Evolutionary conservation across 2,797 vertebrate species (phyloP).

Genomic region (Taenioides sp.): DNA sequence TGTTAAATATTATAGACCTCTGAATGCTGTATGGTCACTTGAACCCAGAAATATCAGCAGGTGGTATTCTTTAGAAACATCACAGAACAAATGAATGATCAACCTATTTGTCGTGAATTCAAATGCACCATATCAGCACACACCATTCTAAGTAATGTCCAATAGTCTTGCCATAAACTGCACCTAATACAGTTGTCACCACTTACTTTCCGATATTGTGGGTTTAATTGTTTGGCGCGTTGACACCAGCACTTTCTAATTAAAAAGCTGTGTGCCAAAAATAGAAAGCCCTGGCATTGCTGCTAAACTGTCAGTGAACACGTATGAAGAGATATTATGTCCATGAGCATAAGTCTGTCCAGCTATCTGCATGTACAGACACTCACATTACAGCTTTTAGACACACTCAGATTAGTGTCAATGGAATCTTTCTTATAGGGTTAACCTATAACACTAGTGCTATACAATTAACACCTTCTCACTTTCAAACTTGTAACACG

Average conservation of each 20-base stretch:
- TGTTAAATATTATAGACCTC: background rate
- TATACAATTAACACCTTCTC: conserved; percentile 14
- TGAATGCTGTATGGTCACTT: background rate
- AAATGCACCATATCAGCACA: background rate
- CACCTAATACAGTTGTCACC: conserved; percentile 9
- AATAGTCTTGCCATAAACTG: conserved; percentile 2
- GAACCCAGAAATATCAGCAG: background rate
- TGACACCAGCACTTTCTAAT: conserved; percentile 33
- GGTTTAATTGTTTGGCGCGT: conserved; percentile 30
- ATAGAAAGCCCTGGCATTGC: conserved; percentile 35
- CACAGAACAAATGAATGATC: background rate
- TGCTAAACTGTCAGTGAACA: conserved; percentile 52
- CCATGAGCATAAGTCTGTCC: conserved; percentile 26
- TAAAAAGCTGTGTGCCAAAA: conserved; percentile 17
- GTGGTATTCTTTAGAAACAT: background rate
- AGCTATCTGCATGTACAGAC: conserved; percentile 36
- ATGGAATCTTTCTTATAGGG: background rate
- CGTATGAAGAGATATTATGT: conserved; percentile 49
- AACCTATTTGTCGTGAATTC: background rate
- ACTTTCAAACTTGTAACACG: conserved; percentile 1
- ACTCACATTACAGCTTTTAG: background rate
- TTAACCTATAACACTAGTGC: conserved; percentile 5
- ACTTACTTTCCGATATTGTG: conserved; percentile 25
- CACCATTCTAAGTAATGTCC: background rate
- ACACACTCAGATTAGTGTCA: background rate